These are phyloP conservation scores for Karalla daura DNA, from an alignment of 2,797 vertebrate species.

Conservation along the genomic window DNA sequence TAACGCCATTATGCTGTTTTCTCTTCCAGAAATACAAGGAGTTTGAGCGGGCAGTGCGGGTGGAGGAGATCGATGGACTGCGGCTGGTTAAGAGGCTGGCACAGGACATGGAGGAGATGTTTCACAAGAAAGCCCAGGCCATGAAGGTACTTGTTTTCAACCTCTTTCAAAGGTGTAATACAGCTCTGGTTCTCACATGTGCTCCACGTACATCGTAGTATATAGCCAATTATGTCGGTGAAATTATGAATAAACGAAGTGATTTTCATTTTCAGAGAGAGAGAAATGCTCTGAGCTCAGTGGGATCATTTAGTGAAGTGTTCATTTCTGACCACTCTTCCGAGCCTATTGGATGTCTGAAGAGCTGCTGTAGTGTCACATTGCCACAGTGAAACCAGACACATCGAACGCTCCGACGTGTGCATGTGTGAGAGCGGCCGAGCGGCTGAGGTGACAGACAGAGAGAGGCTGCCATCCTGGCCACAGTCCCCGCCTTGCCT, in stretches of 20 bases:
- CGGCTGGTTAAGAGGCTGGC: slow-evolving; percentile 95
- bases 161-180: neutral
- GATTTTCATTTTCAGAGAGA: neutral
- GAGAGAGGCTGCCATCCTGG: slow-evolving; percentile 15
- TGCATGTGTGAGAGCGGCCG: slow-evolving; percentile 33
- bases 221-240: neutral
- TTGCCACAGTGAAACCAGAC: slow-evolving; percentile 43
- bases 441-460: slow-evolving; percentile 31
- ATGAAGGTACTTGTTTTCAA: slow-evolving; percentile 84
- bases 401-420: slow-evolving; percentile 20
- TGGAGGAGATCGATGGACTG: slow-evolving; percentile 96
- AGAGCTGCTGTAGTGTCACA: slow-evolving; percentile 42
- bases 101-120: slow-evolving; percentile 98
- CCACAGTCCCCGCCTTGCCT: slow-evolving; percentile 38
- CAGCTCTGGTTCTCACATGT: neutral
- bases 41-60: slow-evolving; percentile 92
- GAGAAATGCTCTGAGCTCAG: neutral
- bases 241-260: neutral
- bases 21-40: slow-evolving; percentile 95
- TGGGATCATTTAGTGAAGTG: slow-evolving; percentile 16
- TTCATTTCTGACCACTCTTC: slow-evolving; percentile 18
- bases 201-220: too few relatives aligned
- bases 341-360: slow-evolving; percentile 34
- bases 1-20: slow-evolving; percentile 9
- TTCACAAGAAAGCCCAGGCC: slow-evolving; percentile 95